A percentile compares a stretch with the other conserved stretches of the same genome.
Conservation (phyloP, 2,113 vertebrate genomes). For the Mixornis gularis region DNA sequence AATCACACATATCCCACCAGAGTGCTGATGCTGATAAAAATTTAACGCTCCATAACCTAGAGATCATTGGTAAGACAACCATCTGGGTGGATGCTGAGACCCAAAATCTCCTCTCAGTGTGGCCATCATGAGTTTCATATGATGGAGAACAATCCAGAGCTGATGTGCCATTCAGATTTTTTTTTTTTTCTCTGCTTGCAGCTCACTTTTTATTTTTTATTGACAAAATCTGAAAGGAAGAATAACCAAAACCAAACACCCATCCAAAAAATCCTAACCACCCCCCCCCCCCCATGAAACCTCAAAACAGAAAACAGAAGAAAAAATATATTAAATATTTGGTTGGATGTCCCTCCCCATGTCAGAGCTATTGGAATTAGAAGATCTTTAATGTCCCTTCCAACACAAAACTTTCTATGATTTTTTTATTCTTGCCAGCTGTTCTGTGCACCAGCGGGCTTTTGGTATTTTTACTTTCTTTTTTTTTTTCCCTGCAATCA, state of each 20-base stretch:
- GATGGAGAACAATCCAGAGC: background rate
- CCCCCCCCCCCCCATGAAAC: background rate
- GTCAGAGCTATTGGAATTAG: background rate
- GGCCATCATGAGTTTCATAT: background rate
- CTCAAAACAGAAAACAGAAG: too few relatives aligned
- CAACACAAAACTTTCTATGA: background rate
- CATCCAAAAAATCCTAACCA: accelerated
- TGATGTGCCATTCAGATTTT: background rate
- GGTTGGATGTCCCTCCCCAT: background rate
- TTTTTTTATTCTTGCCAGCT: background rate
- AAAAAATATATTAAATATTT: background rate
- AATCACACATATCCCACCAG: background rate
- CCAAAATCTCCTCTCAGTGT: background rate
- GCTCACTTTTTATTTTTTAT: background rate
- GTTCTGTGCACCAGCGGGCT: accelerated
- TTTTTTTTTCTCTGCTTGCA: background rate
- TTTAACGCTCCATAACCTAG: background rate
- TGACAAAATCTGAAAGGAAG: background rate
- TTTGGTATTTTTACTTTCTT: background rate
- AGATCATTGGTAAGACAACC: background rate
- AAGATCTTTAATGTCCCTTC: background rate
- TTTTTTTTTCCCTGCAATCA: too few relatives aligned
- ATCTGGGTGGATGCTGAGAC: background rate
- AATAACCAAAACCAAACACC: accelerated
- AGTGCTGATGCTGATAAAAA: background rate